Evolutionary conservation across 2,113 vertebrate species (phyloP).

Genomic region (Takifugu bimaculatus): DNA sequence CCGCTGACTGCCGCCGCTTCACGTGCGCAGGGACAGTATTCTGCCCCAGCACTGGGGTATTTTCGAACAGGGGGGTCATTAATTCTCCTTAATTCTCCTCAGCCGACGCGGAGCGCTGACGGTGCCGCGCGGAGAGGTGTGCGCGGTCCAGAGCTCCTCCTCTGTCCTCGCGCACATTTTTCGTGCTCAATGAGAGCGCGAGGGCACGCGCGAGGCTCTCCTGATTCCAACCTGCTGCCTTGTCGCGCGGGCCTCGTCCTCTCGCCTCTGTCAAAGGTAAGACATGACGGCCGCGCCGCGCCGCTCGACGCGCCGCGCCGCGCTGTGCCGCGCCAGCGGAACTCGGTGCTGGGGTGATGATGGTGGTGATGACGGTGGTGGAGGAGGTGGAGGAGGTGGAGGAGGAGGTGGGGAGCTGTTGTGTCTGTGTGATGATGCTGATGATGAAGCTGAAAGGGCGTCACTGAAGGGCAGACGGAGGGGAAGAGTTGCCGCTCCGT

Average conservation of each 20-base stretch:
- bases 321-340: slow-evolving; percentile 31
- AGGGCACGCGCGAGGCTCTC: slow-evolving; percentile 62
- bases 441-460: slow-evolving; percentile 33
- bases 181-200: slow-evolving; percentile 64
- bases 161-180: slow-evolving; percentile 54
- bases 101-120: neutral
- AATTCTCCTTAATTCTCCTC: neutral
- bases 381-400: no score
- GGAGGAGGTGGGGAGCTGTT: neutral
- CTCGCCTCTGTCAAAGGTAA: slow-evolving; percentile 67
- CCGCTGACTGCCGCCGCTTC: slow-evolving; percentile 25
- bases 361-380: no score
- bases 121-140: slow-evolving; percentile 49
- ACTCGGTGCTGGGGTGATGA: slow-evolving; percentile 8
- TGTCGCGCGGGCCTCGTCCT: slow-evolving; percentile 31
- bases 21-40: slow-evolving; percentile 45
- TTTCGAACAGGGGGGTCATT: slow-evolving; percentile 10
- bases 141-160: slow-evolving; percentile 68
- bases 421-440: slow-evolving; percentile 14
- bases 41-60: slow-evolving; percentile 37
- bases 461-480: slow-evolving; percentile 56
- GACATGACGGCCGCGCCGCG: slow-evolving; percentile 22
- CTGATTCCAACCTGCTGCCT: slow-evolving; percentile 49
- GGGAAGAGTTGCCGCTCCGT: slow-evolving; percentile 14
- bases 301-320: slow-evolving; percentile 4